These are phyloP conservation scores for Globodera rostochiensis DNA, from an alignment of 1,140 invertebrate species.

Conservation along the genomic window DNA sequence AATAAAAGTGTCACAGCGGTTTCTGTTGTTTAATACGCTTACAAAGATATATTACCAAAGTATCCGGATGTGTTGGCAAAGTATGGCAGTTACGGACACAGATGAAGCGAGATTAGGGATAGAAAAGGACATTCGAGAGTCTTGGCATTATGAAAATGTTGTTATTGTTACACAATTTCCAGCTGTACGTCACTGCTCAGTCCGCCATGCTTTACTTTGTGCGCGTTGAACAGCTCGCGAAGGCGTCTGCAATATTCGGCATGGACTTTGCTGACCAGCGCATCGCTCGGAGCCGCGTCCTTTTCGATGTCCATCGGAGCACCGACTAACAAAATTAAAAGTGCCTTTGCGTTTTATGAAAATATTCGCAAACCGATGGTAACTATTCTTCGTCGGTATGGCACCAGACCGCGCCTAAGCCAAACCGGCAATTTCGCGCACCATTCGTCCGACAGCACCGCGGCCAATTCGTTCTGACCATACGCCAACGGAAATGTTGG, in stretches of 20 bases:
- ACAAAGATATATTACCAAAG: too few species aligned
- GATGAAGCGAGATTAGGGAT: too few species aligned
- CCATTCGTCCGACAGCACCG: constrained; percentile 11
- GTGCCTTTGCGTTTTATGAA: background rate
- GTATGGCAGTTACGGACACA: too few species aligned
- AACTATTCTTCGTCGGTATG: constrained; percentile 6
- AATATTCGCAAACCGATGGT: constrained; percentile 14
- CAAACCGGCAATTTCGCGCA: constrained; percentile 12
- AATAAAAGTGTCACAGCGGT: too few species aligned
- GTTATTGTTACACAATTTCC: constrained; percentile 11
- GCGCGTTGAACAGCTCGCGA: constrained; percentile 18
- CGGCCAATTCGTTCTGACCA: constrained; percentile 14
- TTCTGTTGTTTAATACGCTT: too few species aligned
- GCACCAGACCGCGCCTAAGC: constrained; percentile 5
- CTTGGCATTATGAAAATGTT: too few species aligned
- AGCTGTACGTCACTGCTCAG: constrained; percentile 2
- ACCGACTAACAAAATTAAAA: constrained; percentile 15
- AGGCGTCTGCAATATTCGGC: constrained; percentile 22
- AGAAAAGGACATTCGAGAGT: too few species aligned
- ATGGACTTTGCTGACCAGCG: constrained; percentile 2
- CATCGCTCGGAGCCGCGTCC: constrained; percentile 13
- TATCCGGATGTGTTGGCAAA: too few species aligned
- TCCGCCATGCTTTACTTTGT: constrained; percentile 8
- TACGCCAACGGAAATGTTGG: constrained; percentile 19
- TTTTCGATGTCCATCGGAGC: constrained; percentile 21